These are phyloP conservation scores for Nemoura dubitans DNA, from an alignment of 2,888 invertebrate genomes.

Conservation along the genomic window DNA sequence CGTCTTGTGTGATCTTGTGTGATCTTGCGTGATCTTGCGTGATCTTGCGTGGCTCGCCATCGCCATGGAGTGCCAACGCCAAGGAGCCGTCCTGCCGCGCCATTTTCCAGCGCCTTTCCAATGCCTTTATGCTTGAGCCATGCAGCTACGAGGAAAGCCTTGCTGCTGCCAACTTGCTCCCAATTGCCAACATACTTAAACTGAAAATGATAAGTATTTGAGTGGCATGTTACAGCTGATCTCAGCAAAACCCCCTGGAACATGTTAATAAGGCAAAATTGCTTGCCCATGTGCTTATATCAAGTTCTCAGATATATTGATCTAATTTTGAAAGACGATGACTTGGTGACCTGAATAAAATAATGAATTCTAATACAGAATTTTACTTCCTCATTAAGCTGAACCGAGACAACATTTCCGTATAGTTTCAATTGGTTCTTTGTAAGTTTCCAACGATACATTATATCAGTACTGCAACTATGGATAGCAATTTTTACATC, in stretches of 20 bases:
- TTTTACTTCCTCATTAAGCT: not conserved
- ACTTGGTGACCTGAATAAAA: not conserved
- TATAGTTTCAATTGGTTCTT: not conserved
- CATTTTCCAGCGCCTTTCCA: not conserved
- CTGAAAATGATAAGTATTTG: not conserved
- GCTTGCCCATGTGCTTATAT: not conserved
- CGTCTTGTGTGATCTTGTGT: not conserved
- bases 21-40: not conserved
- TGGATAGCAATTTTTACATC: not conserved
- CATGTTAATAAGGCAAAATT: slow-evolving; percentile 5
- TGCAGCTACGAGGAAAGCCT: not conserved
- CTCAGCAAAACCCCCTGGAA: not conserved
- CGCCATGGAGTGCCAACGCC: too few species aligned
- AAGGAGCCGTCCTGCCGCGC: too few species aligned
- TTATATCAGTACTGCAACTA: not conserved
- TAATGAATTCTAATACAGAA: not conserved
- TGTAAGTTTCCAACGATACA: not conserved
- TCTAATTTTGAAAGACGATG: not conserved
- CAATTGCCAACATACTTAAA: not conserved
- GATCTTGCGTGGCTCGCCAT: too few species aligned
- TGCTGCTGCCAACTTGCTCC: not conserved
- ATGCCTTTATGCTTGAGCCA: too few species aligned
- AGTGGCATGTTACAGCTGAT: slow-evolving; percentile 1
- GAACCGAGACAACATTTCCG: not conserved
- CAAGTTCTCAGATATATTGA: slow-evolving; percentile 3